A percentile compares a stretch with the other conserved stretches of the same genome.
Conservation (phyloP, 2,113 vertebrate species). For the Hassar affinis region DNA sequence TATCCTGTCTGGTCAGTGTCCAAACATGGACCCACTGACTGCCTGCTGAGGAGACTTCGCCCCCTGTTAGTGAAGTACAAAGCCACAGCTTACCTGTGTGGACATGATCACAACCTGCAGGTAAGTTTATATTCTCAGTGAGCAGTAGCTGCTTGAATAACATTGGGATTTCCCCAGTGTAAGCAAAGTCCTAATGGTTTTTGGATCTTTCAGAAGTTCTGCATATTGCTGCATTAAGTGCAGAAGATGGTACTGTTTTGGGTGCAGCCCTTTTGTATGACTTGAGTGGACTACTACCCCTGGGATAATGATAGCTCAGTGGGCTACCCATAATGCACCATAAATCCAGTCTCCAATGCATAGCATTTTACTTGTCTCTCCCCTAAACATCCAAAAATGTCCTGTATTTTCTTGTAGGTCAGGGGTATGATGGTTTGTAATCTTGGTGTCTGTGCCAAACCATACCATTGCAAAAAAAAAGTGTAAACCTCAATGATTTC, state of each 20-base stretch:
- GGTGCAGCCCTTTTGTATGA: background rate
- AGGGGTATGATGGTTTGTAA: too few relatives aligned
- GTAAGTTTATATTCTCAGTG: slow-evolving; percentile 56
- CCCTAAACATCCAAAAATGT: too few relatives aligned
- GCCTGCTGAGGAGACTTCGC: slow-evolving; percentile 74
- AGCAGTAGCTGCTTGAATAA: background rate
- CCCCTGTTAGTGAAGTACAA: slow-evolving; percentile 78
- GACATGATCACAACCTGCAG: slow-evolving; percentile 92
- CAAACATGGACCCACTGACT: slow-evolving; percentile 83
- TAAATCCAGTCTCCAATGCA: too few relatives aligned
- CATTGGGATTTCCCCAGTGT: background rate
- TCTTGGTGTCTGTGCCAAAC: too few relatives aligned
- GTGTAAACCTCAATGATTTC: too few relatives aligned
- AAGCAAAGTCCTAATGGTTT: background rate
- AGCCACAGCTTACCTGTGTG: slow-evolving; percentile 84
- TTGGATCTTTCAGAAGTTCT: background rate
- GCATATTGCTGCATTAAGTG: background rate
- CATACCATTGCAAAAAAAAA: too few relatives aligned
- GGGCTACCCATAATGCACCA: too few relatives aligned
- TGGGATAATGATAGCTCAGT: background rate
- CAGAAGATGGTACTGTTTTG: background rate
- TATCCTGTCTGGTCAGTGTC: slow-evolving; percentile 91
- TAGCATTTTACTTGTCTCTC: too few relatives aligned
- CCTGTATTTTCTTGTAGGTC: too few relatives aligned
- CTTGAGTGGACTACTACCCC: background rate